These are phyloP conservation scores for Nycticebus coucang DNA, from an alignment of 2,113 vertebrate genomes.

Conservation along the genomic window DNA sequence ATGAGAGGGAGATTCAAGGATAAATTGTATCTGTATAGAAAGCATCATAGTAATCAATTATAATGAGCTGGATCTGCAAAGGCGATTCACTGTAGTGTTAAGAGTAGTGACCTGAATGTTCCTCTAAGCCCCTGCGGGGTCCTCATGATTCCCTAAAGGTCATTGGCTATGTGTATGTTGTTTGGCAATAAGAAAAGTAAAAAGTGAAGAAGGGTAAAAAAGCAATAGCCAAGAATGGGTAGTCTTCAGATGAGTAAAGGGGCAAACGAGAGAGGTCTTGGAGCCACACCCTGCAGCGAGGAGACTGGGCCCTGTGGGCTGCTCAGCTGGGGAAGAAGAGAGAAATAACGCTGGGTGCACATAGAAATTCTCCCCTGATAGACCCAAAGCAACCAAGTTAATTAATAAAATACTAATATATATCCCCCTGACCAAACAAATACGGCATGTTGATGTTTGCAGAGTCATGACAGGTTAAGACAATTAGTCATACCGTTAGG, in stretches of 20 bases:
- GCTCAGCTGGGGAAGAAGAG: fast-evolving
- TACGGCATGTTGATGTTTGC: neutral
- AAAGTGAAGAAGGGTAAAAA: neutral
- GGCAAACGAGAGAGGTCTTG: too few relatives aligned
- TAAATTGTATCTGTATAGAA: neutral
- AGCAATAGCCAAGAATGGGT: too few relatives aligned
- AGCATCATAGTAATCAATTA: neutral
- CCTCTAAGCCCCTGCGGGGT: neutral
- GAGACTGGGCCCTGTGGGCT: too few relatives aligned
- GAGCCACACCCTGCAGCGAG: too few relatives aligned
- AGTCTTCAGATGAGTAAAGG: too few relatives aligned
- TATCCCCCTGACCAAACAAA: neutral
- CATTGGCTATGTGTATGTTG: neutral
- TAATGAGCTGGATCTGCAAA: neutral
- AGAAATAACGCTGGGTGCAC: too few relatives aligned
- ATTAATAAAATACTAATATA: neutral
- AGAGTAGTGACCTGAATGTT: too few relatives aligned
- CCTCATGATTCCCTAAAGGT: neutral
- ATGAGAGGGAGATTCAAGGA: neutral
- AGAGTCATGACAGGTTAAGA: neutral
- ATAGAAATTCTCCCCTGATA: neutral
- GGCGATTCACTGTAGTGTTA: neutral
- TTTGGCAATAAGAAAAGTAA: neutral
- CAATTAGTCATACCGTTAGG: neutral
- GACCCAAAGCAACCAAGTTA: neutral